Evolutionary conservation across 2,888 invertebrate species (phyloP).

Genomic region (Drosophila neonasuta): DNA sequence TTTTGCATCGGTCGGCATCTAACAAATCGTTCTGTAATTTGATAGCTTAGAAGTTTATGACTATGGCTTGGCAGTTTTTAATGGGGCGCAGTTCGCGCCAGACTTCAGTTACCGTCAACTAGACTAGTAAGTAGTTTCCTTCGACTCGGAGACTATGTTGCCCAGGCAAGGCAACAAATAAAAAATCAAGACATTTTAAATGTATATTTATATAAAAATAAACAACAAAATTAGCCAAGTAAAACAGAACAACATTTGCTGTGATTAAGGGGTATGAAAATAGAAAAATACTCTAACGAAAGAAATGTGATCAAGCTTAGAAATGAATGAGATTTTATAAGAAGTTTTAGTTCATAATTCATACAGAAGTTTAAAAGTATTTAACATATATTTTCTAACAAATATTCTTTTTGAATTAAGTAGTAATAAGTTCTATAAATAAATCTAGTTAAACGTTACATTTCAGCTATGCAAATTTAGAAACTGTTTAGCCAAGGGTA

Average conservation of each 20-base stretch:
- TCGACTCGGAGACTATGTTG: slow-evolving; percentile 41
- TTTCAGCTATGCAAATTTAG: not conserved
- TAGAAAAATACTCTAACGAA: not conserved
- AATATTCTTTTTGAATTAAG: too few species aligned
- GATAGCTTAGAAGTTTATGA: slow-evolving; percentile 79
- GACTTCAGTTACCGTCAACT: slow-evolving; percentile 40
- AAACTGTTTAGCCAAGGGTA: not conserved
- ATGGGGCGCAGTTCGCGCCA: slow-evolving; percentile 68
- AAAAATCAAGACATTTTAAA: slow-evolving; percentile 12
- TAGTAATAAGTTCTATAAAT: not conserved
- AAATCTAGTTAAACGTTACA: not conserved
- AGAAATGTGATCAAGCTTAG: too few species aligned
- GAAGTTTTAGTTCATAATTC: not conserved
- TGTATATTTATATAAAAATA: slow-evolving; percentile 16
- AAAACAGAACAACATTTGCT: not conserved
- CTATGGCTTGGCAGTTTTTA: slow-evolving; percentile 75
- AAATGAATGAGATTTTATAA: not conserved
- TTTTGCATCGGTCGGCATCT: slow-evolving; percentile 74
- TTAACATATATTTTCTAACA: too few species aligned
- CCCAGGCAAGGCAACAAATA: slow-evolving; percentile 12
- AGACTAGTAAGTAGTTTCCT: slow-evolving; percentile 14
- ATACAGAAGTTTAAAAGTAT: too few species aligned
- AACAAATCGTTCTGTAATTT: slow-evolving; percentile 80
- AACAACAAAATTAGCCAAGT: slow-evolving; percentile 21
- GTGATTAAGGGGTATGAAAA: not conserved